Base-by-base conservation (phyloP, 2,113 vertebrate species). In the Salvator merianae region DNA sequence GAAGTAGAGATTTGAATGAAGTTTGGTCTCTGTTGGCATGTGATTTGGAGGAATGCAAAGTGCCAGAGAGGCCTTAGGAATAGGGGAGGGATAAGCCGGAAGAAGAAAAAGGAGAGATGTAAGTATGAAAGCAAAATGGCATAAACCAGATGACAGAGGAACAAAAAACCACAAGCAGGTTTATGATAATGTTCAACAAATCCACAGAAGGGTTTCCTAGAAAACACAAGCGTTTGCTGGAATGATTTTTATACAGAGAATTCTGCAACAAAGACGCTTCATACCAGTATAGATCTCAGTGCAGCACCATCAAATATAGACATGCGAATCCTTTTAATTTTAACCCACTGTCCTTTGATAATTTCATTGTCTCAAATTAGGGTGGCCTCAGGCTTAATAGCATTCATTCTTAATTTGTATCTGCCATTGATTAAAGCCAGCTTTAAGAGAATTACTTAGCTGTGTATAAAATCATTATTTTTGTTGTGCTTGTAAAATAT, bases 341-440 rank as follows among this genome's bases (percentile, higher is more conserved):
- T 82, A 82, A 74, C 53, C 70, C 73, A 26, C 50, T 53, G 73
- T 43, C 28, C 70, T 82, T 73, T 74, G 36, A 73, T 43, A 82
- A 74, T 74, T 43, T 36, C 55, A 74, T 63, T 65, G 81, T 82
- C 36, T 74, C 38, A 74, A 82, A 82, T 62, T 59, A 82, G 55
- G 55, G 73, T 82, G 53, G 55, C 81, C 70, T 65, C 36, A 32
- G 55, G 36, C 53, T 82, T 74, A 82, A 82, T 82, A 38, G 38
- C 70, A 82, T 82, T 43, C 28, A 47, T 18, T 74, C 55, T 32
- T 74, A 63, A 74, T 63, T 74, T 53, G 10, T 14, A 47, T 74
- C 55, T 74, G 38, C 36, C 10, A 82, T 74, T 32, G 70, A 82
- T 82, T 82, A 74, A 82, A 82, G 55, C 30, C 24, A 74, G 1